Evolutionary conservation across 1,140 invertebrate genomes (phyloP).

Genomic region (Drosophila kohkoa): DNA sequence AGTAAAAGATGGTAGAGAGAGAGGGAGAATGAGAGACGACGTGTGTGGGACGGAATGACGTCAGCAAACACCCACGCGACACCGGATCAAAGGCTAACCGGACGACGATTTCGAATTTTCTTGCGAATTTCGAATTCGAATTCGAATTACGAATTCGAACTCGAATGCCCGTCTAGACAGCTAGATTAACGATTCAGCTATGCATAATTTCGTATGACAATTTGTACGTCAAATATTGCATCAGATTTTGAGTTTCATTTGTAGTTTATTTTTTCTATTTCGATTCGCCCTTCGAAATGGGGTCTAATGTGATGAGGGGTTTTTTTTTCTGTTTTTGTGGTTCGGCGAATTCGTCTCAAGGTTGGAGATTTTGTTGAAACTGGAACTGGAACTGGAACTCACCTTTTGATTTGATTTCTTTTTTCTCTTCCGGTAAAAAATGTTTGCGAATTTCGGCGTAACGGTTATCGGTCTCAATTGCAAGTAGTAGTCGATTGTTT

Average conservation of each 20-base stretch:
- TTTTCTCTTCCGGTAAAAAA: slow-evolving; percentile 83
- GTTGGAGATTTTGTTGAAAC: not conserved
- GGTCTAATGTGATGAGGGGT: slow-evolving; percentile 8
- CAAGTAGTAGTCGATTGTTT: slow-evolving; percentile 15
- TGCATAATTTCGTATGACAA: slow-evolving; percentile 54
- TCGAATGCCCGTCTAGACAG: slow-evolving; percentile 53
- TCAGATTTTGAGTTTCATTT: slow-evolving; percentile 51
- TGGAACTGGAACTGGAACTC: slow-evolving; percentile 32
- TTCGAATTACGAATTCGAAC: slow-evolving; percentile 19
- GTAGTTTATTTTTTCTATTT: slow-evolving; percentile 11
- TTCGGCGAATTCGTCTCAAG: not conserved
- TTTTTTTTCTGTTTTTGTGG: slow-evolving; percentile 26
- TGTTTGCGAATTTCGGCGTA: slow-evolving; percentile 77
- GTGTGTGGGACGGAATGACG: slow-evolving; percentile 56
- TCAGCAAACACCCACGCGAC: slow-evolving; percentile 56
- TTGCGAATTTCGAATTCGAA: slow-evolving; percentile 29
- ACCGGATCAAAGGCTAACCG: slow-evolving; percentile 33
- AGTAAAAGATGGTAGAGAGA: not conserved
- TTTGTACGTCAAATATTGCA: slow-evolving; percentile 65
- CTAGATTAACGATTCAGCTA: slow-evolving; percentile 50
- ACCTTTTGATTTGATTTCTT: slow-evolving; percentile 81
- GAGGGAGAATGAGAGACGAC: slow-evolving; percentile 16
- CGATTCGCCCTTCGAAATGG: slow-evolving; percentile 63
- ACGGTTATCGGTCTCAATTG: slow-evolving; percentile 38
- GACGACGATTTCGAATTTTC: not conserved